Evolutionary conservation across 2,113 vertebrate species (phyloP), one percentile per base, ranked within the genome.

Genomic region (Micronycteris hirsuta): DNA sequence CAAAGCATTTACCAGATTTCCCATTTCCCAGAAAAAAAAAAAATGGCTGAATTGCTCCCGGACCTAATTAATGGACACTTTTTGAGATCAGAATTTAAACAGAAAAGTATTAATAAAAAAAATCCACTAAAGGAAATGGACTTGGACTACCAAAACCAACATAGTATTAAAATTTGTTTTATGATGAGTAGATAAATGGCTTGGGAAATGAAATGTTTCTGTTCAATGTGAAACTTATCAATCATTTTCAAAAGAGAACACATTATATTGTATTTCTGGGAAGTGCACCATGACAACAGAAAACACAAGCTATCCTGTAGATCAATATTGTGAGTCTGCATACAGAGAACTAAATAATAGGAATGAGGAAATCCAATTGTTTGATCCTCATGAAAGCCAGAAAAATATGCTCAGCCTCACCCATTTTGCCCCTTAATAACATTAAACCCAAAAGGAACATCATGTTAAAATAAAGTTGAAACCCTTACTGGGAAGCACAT

Each of bases 271-370:
- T 4, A n/a, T 93, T 97, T 96, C 93, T 90, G 91, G 86, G 94
- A 95, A 95, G 61, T 86, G 4, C 41, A 89, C 68, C 86, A 88
- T 56, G 91, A 93, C 73, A 95, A 96, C 77, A 9, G n/a, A 90
- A 96, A 97, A 94, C 52, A 89, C 41, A 86, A 91, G 92, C 73
- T 78, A 97, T 97, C 86, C 86, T 97, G 86, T 84, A 91, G 93
- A 82, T 89, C 80, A 92, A 31, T 63, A 73, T 56, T 93, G 68
- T 0, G 3, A 52, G 43, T 86, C 78, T 89, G 45, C 74, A 85
- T 81, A 58, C 17, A 81, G 41, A 95, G 45, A 63, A 56, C 49
- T 87, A 91, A 97, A 96, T 76, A 54, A 93, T 58, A 96, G 49
- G 11, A 78, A 93, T 45, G 86, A 96, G 86, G 74, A 95, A 96